These are phyloP conservation scores for Odocoileus hemionus DNA, from an alignment of 2,113 vertebrate genomes.

Conservation along the genomic window DNA sequence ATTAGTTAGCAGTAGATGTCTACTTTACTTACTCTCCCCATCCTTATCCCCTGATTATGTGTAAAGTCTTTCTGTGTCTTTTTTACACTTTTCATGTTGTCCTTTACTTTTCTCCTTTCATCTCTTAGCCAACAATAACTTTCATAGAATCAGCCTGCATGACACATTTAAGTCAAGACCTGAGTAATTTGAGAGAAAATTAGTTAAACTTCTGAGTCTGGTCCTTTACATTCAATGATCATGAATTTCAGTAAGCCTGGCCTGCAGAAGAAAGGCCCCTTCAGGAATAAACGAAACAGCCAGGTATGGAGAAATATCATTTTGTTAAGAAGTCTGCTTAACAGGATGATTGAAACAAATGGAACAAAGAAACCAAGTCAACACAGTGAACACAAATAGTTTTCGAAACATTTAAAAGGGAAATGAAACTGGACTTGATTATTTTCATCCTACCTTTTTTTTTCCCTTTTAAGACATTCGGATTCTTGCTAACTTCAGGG, in stretches of 20 bases:
- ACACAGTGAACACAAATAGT: not conserved
- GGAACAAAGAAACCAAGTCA: not conserved
- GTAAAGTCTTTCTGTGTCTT: not conserved
- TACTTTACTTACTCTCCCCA: no score
- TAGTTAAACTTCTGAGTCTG: not conserved
- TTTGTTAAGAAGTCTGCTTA: not conserved
- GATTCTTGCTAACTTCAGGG: not conserved
- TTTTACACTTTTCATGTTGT: no score
- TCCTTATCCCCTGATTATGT: not conserved
- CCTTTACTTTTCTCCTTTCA: not conserved
- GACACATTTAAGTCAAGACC: not conserved
- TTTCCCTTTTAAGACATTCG: conserved; percentile 19
- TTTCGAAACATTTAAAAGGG: not conserved
- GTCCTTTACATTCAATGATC: not conserved
- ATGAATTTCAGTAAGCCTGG: not conserved
- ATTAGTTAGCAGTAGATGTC: not conserved
- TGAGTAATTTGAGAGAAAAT: not conserved
- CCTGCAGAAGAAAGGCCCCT: not conserved
- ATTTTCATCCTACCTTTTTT: not conserved
- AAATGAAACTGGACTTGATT: not conserved
- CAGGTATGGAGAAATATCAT: not conserved
- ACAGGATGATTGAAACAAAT: not conserved
- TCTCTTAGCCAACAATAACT: not conserved
- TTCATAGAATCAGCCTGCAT: not conserved
- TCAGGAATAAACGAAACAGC: not conserved